phyloP scores from a whole-genome alignment of 2,113 vertebrate genomes.

The Neopipo cinnamomea region DNA sequence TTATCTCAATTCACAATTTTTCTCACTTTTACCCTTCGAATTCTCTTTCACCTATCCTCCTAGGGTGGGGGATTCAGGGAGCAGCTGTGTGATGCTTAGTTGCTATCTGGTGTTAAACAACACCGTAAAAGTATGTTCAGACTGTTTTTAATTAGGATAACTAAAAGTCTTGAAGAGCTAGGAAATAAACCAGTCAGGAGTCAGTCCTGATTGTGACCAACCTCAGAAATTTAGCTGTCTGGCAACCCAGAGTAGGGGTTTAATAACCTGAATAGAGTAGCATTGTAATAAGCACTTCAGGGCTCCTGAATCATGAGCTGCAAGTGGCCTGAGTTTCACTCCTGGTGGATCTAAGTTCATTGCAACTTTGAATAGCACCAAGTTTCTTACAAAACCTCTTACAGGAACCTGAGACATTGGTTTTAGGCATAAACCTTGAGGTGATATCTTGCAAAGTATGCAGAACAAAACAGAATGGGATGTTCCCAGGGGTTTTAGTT shows the following conservation, averaged over 20 bases:
- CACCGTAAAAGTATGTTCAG: neutral
- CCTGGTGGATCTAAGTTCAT: neutral
- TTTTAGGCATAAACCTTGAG: neutral
- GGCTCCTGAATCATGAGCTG: neutral
- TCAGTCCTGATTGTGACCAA: neutral
- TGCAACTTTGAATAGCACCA: neutral
- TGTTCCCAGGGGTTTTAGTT: neutral
- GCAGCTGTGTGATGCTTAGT: neutral
- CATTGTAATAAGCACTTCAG: neutral
- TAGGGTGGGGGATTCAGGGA: neutral
- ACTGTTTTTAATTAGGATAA: neutral
- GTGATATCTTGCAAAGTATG: neutral
- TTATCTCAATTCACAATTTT: neutral
- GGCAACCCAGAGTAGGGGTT: rapidly evolving
- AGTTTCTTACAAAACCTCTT: neutral
- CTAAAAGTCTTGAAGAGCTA: neutral
- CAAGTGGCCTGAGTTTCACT: neutral
- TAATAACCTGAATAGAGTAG: neutral
- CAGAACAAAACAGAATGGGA: neutral
- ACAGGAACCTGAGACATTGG: neutral
- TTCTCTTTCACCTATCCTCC: neutral
- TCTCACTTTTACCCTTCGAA: neutral
- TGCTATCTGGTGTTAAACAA: neutral
- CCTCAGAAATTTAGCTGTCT: neutral
- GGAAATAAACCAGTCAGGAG: neutral